Evolutionary conservation across 37 sponge, comb jelly and placozoan genomes (phyloP).

Genomic region (Amphimedon queenslandica): DNA sequence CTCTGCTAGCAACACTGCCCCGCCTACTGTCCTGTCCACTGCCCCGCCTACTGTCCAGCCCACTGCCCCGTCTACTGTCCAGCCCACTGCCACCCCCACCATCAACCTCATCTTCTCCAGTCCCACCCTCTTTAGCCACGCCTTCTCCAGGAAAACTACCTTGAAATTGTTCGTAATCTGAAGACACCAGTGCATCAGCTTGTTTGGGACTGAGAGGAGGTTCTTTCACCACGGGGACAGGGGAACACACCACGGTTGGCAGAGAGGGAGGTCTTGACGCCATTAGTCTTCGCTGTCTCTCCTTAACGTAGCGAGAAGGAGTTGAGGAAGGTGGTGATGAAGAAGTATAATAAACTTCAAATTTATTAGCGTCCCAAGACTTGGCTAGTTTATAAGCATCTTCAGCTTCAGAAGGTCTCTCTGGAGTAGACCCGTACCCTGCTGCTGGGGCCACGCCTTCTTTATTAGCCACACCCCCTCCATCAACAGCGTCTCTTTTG

Average conservation of each 20-base stretch:
- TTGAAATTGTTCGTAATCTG: background rate
- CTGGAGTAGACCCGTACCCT: background rate
- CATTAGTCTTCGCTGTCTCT: background rate
- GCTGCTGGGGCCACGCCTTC: background rate
- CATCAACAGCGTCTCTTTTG: background rate
- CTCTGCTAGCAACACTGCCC: background rate
- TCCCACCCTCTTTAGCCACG: no score
- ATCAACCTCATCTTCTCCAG: slow-evolving; percentile 17
- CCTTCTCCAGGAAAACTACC: no score
- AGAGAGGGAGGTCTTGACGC: background rate
- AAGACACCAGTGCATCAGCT: background rate
- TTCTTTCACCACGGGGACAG: background rate
- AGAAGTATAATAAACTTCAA: background rate
- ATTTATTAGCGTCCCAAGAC: background rate
- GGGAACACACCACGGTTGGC: background rate
- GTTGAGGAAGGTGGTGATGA: background rate
- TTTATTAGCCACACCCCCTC: background rate
- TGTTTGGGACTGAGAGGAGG: background rate
- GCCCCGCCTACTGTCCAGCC: background rate
- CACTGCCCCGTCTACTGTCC: background rate
- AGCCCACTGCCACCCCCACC: background rate
- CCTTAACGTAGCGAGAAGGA: background rate
- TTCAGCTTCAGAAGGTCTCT: background rate
- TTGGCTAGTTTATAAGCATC: background rate
- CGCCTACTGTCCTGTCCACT: background rate